A percentile compares a stretch with the other conserved stretches of the same genome.
Evolutionary conservation across 2,797 vertebrate species (phyloP).

Genomic region (Gymnopithys bicolor): DNA sequence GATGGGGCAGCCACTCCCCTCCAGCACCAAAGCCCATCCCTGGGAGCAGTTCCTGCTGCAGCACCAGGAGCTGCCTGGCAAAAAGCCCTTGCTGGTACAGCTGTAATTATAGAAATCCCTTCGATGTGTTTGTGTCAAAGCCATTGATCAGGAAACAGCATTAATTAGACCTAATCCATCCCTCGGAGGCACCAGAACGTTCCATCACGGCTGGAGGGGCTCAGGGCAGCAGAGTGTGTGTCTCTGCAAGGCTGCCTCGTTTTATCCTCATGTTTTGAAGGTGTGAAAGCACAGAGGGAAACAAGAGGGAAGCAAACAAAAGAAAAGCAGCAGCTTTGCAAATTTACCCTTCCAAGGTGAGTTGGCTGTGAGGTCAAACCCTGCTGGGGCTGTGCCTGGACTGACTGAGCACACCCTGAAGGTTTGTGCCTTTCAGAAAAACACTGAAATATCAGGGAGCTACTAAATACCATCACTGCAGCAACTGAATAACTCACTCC

Average conservation of each 20-base stretch:
- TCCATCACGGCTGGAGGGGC: neutral
- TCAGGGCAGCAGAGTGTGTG: neutral
- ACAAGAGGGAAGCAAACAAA: neutral
- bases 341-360: neutral
- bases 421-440: neutral
- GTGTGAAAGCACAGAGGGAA: neutral
- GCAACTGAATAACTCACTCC: too few relatives aligned
- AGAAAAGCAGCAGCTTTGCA: neutral
- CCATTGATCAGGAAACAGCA: conserved; percentile 24
- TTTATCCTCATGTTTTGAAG: neutral
- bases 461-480: neutral
- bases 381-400: neutral
- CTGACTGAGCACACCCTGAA: neutral
- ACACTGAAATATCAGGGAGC: neutral
- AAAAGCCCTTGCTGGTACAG: neutral
- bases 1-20: neutral
- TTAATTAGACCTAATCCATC: conserved; percentile 45
- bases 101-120: conserved; percentile 5
- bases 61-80: neutral
- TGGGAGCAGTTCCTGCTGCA: neutral
- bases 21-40: neutral
- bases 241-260: neutral
- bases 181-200: neutral
- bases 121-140: neutral
- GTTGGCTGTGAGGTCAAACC: neutral